These are phyloP conservation scores for Phataginus tricuspis DNA, from an alignment of 2,797 vertebrate genomes.

Conservation along the genomic window DNA sequence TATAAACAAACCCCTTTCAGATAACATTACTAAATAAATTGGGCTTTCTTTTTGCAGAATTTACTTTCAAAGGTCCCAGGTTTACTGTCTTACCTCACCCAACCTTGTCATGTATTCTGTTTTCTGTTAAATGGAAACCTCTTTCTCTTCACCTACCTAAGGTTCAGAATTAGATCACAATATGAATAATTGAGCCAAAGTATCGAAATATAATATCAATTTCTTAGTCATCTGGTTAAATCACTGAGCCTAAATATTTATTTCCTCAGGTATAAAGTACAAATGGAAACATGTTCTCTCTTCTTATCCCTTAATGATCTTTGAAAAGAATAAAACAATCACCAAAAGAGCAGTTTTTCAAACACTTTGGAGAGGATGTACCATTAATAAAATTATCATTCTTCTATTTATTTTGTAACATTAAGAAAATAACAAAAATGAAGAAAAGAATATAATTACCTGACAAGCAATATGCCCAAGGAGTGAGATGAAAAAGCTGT, in stretches of 20 bases:
- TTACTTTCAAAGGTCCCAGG: not conserved
- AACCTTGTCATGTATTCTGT: not conserved
- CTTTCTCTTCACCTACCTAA: not conserved
- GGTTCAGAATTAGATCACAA: not conserved
- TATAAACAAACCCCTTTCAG: not conserved
- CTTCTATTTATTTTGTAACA: not conserved
- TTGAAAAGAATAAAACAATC: conserved; percentile 2
- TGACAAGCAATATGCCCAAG: not conserved
- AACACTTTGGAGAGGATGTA: not conserved
- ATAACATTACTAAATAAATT: not conserved
- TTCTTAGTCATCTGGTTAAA: not conserved
- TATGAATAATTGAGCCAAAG: not conserved
- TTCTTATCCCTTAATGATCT: not conserved
- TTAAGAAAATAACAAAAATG: conserved; percentile 22
- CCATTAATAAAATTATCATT: not conserved
- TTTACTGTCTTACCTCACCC: not conserved
- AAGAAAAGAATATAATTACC: not conserved
- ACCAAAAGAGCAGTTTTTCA: not conserved
- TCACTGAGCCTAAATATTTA: not conserved
- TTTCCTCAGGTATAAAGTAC: conserved; percentile 12
- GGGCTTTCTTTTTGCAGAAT: not conserved
- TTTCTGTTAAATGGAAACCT: not conserved
- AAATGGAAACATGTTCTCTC: not conserved
- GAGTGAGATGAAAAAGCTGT: not conserved
- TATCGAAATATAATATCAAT: not conserved